These are phyloP conservation scores for Characodon lateralis DNA, from an alignment of 2,797 vertebrate genomes.

Conservation along the genomic window DNA sequence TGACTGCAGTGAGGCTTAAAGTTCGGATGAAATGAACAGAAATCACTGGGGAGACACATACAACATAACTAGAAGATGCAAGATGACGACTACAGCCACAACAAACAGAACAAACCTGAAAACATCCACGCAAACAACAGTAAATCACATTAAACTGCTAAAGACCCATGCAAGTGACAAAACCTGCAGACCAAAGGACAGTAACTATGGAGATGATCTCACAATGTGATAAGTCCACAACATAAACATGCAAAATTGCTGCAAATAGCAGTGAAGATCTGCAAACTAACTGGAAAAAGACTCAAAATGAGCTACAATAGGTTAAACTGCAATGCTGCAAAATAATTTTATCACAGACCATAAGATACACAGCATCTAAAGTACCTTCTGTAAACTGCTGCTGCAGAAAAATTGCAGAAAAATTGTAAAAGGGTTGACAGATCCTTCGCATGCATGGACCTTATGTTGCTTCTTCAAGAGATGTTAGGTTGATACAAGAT, in stretches of 20 bases:
- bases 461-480: too few species aligned
- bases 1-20: not conserved
- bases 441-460: not conserved
- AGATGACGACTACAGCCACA: not conserved
- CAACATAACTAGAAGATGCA: too few species aligned
- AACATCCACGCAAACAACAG: not conserved
- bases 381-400: not conserved
- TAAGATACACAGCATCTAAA: not conserved
- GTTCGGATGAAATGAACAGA: too few species aligned
- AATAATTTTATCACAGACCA: not conserved
- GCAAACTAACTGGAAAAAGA: not conserved
- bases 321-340: not conserved
- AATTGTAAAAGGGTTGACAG: not conserved
- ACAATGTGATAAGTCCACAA: not conserved
- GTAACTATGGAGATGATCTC: not conserved
- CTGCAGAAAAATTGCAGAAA: constrained; percentile 1
- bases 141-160: not conserved
- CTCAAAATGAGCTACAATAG: not conserved
- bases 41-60: not conserved
- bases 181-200: not conserved
- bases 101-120: not conserved
- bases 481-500: too few species aligned
- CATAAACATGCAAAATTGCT: not conserved
- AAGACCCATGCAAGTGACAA: not conserved
- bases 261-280: too few species aligned